Percentiles rank a stretch among this genome's conserved stretches.
These are phyloP conservation scores for Alviniconcha marisindica DNA, from an alignment of 1,140 invertebrate genomes.

Conservation along the genomic window DNA sequence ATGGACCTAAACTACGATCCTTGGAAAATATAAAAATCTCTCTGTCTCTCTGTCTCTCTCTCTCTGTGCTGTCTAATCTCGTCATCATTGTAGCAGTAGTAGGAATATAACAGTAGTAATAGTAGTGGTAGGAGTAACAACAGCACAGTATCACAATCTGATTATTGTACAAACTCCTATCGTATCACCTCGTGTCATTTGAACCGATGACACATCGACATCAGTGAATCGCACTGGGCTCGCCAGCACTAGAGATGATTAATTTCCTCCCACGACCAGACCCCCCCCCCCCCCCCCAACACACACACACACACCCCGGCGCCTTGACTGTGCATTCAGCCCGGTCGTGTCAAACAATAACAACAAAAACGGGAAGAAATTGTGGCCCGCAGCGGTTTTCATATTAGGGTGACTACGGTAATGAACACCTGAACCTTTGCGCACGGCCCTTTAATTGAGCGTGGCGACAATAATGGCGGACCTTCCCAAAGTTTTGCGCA, in stretches of 20 bases:
- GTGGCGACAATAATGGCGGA: conserved; percentile 20
- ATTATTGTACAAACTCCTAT: neutral
- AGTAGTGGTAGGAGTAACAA: neutral
- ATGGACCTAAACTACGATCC: no score
- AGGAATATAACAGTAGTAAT: neutral
- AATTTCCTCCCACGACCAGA: neutral
- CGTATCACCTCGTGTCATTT: neutral
- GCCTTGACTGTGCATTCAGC: neutral
- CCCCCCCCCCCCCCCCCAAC: no score
- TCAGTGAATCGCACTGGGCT: neutral
- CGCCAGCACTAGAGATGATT: neutral
- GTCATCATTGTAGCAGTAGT: no score
- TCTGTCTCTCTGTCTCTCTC: neutral
- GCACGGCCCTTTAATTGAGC: neutral
- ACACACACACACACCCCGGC: no score
- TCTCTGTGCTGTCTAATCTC: neutral
- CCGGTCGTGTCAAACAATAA: neutral
- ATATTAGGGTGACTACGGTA: neutral
- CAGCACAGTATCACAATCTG: neutral
- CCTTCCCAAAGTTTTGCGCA: no score
- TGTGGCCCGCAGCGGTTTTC: neutral
- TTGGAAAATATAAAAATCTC: no score
- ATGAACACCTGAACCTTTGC: neutral
- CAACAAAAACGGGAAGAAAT: neutral
- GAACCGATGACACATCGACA: neutral